phyloP scores from a whole-genome alignment of 1,140 invertebrate genomes.

The Saxidomus purpurata region DNA sequence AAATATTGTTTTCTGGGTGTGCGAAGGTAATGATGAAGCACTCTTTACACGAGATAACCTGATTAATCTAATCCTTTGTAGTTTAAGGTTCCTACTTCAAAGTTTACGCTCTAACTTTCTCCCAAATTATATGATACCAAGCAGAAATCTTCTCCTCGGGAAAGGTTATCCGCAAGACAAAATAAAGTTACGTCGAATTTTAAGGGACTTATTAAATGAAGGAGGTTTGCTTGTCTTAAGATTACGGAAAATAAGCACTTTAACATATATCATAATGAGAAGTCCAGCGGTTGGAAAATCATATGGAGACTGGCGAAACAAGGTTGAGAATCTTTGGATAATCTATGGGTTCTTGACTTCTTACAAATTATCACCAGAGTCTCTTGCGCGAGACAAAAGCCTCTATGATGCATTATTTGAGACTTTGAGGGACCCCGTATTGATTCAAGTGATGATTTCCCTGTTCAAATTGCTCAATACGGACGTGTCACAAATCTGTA shows the following conservation, averaged over 20 bases:
- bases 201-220: background rate
- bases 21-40: background rate
- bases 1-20: background rate
- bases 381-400: no score
- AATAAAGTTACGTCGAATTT: background rate
- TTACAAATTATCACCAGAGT: no score
- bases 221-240: background rate
- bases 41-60: background rate
- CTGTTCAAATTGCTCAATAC: no score
- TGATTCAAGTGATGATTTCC: no score
- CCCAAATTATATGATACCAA: background rate
- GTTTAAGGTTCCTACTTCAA: background rate
- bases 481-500: no score
- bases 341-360: no score
- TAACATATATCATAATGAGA: background rate
- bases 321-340: background rate
- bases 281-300: background rate
- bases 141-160: background rate
- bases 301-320: background rate
- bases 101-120: background rate
- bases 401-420: no score
- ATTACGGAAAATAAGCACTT: background rate
- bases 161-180: background rate
- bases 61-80: background rate
- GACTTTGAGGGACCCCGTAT: no score